Evolutionary conservation across 2,113 vertebrate species (phyloP).

Genomic region (Python bivittatus): DNA sequence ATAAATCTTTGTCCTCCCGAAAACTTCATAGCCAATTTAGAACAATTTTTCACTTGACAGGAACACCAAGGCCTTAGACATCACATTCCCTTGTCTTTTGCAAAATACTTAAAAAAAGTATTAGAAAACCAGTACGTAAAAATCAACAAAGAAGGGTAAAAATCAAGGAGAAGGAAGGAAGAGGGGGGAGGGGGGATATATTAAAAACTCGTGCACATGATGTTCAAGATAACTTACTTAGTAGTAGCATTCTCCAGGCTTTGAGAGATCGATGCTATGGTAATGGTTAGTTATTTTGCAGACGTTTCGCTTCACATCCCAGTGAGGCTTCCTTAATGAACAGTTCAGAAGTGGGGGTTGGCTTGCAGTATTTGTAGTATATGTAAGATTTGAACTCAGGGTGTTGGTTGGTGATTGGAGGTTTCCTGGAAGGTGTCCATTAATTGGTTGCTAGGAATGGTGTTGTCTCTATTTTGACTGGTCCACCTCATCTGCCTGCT

Average conservation of each 20-base stretch:
- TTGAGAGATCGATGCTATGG: not conserved
- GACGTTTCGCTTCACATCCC: not conserved
- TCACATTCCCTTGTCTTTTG: not conserved
- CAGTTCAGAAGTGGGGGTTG: not conserved
- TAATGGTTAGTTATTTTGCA: not conserved
- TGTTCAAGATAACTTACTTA: not conserved
- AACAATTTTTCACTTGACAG: constrained; percentile 5
- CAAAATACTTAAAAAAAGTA: not conserved
- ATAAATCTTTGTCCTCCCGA: not conserved
- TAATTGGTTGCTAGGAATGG: too few relatives aligned
- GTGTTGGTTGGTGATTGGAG: too few relatives aligned
- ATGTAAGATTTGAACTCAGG: too few relatives aligned
- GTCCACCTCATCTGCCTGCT: too few relatives aligned
- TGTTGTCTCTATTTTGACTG: too few relatives aligned
- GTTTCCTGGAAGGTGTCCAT: too few relatives aligned
- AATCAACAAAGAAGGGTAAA: not conserved
- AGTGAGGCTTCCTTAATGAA: not conserved
- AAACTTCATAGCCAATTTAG: constrained; percentile 2
- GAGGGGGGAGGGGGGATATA: not conserved
- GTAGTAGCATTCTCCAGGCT: not conserved
- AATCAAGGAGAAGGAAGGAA: not conserved
- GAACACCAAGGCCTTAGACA: not conserved
- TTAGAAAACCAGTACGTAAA: not conserved
- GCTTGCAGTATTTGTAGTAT: too few relatives aligned
- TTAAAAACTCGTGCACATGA: not conserved